Evolutionary conservation across 2,113 vertebrate genomes (phyloP).

Genomic region (Callipepla squamata): DNA sequence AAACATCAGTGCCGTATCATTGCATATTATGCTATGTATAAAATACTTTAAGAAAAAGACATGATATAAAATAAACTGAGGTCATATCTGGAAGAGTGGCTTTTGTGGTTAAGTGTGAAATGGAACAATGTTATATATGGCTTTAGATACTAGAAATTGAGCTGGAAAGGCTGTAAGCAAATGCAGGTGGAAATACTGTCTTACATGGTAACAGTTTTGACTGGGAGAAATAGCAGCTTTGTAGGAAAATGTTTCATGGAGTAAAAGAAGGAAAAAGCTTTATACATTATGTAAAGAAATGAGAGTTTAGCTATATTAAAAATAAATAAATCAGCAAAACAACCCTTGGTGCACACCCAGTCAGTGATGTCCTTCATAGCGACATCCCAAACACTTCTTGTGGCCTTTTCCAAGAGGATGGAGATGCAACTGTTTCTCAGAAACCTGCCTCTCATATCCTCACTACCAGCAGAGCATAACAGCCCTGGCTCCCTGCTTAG

Average conservation of each 20-base stretch:
- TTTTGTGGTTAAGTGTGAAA: slow-evolving; percentile 53
- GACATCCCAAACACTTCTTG: background rate
- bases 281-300: background rate
- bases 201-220: background rate
- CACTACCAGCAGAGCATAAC: background rate
- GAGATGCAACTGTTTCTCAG: background rate
- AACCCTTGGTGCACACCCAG: background rate
- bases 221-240: background rate
- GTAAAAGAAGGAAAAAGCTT: background rate
- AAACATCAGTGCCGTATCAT: slow-evolving; percentile 67
- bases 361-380: background rate
- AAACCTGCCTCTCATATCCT: background rate
- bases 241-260: slow-evolving; percentile 25
- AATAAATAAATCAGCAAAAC: background rate
- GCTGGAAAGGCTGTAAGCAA: background rate
- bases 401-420: background rate
- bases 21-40: slow-evolving; percentile 60
- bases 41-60: slow-evolving; percentile 51
- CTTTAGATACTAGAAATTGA: slow-evolving; percentile 9
- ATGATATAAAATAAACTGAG: slow-evolving; percentile 56
- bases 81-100: slow-evolving; percentile 48
- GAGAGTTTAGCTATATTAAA: background rate
- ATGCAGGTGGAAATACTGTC: background rate
- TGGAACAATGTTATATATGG: background rate
- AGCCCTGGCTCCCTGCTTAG: background rate